A percentile compares a stretch with the other conserved stretches of the same genome.
Evolutionary conservation across 2,113 vertebrate genomes (phyloP).

Genomic region (Psilopsiagon aymara): DNA sequence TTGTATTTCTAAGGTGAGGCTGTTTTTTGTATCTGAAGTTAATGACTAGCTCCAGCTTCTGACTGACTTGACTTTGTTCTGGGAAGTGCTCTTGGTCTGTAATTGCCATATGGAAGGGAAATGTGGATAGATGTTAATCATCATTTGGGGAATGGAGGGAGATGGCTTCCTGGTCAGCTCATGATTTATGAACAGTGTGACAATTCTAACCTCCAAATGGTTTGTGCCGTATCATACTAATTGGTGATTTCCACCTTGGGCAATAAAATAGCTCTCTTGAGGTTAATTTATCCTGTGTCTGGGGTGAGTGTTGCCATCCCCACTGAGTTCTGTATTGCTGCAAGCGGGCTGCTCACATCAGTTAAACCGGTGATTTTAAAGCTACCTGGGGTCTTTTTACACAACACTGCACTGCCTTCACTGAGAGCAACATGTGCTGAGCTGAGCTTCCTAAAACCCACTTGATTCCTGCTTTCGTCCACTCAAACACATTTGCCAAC

Average conservation of each 20-base stretch:
- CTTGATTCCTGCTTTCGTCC: neutral
- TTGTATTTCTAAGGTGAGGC: conserved; percentile 20
- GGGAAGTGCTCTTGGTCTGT: neutral
- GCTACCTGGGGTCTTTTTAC: neutral
- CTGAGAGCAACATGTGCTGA: neutral
- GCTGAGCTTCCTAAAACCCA: neutral
- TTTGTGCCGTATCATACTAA: neutral
- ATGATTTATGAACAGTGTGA: neutral
- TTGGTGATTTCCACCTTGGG: neutral
- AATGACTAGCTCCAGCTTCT: conserved; percentile 7
- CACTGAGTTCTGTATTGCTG: neutral
- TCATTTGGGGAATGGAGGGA: neutral
- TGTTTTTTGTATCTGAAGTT: neutral
- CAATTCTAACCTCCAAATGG: neutral
- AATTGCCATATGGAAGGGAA: conserved; percentile 34
- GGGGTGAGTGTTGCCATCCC: neutral
- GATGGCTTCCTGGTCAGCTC: neutral
- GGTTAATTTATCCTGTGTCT: neutral
- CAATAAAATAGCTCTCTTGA: conserved; percentile 14
- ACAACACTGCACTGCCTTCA: neutral
- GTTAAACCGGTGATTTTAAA: neutral
- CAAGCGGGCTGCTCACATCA: neutral
- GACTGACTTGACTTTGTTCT: conserved; percentile 6
- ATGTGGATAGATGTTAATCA: neutral
- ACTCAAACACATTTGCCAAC: neutral